Evolutionary conservation across 2,888 invertebrate species (phyloP).

Genomic region (Lepidochitona cinerea): DNA sequence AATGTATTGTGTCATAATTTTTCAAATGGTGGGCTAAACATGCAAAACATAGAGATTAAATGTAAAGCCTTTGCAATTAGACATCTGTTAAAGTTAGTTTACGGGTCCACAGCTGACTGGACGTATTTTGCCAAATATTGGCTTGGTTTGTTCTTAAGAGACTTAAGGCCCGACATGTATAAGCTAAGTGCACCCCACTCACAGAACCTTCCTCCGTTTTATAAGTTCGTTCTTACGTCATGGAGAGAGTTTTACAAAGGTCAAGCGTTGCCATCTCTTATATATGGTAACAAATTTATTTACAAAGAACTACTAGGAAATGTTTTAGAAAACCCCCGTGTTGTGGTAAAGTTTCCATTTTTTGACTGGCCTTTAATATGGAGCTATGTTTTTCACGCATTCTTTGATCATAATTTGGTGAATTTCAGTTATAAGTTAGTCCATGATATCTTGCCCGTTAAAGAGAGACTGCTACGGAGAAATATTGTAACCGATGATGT

Average conservation of each 20-base stretch:
- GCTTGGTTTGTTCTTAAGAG: not conserved
- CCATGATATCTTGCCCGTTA: not conserved
- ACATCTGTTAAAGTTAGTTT: not conserved
- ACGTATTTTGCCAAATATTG: slow-evolving; percentile 4
- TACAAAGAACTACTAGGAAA: not conserved
- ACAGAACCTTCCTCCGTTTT: not conserved
- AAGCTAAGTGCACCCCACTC: not conserved
- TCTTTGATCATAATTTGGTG: not conserved
- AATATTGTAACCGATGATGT: not conserved
- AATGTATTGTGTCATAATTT: not conserved
- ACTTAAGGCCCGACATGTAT: not conserved
- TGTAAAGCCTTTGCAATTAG: not conserved
- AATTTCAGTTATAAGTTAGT: not conserved
- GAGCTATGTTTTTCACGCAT: not conserved
- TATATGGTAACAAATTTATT: not conserved
- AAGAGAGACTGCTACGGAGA: not conserved
- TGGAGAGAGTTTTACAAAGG: not conserved
- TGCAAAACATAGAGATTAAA: not conserved
- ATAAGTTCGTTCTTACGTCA: not conserved
- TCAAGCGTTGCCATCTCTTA: not conserved
- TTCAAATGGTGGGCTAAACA: not conserved
- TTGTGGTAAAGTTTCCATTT: not conserved
- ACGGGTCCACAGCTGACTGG: not conserved
- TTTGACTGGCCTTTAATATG: not conserved
- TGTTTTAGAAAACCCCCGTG: not conserved